Evolutionary conservation across 2,888 invertebrate genomes (phyloP), one percentile per base, ranked within the genome.

Genomic region (Steinernema hermaphroditum): DNA sequence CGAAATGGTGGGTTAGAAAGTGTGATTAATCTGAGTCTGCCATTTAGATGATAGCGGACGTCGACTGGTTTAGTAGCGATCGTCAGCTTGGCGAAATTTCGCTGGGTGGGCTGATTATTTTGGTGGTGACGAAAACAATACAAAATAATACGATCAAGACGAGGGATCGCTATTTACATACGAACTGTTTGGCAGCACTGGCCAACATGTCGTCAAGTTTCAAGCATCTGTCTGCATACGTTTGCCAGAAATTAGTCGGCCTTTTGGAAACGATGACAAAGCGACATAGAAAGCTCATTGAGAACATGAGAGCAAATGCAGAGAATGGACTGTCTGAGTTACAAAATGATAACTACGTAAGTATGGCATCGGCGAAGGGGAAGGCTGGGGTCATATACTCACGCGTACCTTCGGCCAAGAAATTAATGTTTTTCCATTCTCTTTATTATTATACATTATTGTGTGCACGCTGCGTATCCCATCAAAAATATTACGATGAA

Each of bases 121-220:
- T 97, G 71, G 94, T 98, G 1, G 92, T 98, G n/a, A 92, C 96
- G 34, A 90, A 97, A 75, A 96, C 96, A 6, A 92, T 98, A 82
- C 97, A 98, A 87, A 95, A 93, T 89, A 98, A 98, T 87, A 95
- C 97, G 92, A 90, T 95, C 76, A 92, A 95, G 86, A 95, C 94
- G 90, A 90, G 95, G 79, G 86, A 86, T 54, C 81, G 87, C 24
- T 98, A 98, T 88, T 90, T 98, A 22, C 98, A 98, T 87, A 97
- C 96, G 1, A 98, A 98, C 89, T 97, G 97, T 87, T 89, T 98
- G 77, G 98, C 98, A 1, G 96, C 97, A 6, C 90, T 98, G 81
- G 97, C 98, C 19, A 98, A 98, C 85, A 97, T 98, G 97, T 96
- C 96, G 44, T 92, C 91, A 85, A 89, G 91, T 89, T 97, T 97